phyloP scores from a whole-genome alignment of 64 coral and sea anemone genomes.

The Orbicella faveolata region DNA sequence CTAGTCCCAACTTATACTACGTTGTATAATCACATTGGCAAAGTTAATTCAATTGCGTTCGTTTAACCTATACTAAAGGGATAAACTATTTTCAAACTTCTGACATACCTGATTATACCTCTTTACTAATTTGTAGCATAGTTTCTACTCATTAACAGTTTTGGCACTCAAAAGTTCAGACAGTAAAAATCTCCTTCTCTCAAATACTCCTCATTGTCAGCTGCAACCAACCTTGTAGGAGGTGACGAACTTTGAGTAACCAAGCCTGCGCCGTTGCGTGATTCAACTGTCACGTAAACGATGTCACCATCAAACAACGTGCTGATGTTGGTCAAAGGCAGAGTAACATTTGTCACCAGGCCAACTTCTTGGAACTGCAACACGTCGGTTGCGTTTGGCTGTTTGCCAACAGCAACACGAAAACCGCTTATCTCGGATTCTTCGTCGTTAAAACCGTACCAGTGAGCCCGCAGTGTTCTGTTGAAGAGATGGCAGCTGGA shows the following conservation, averaged over 20 bases:
- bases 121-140: no score
- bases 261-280: slow-evolving; percentile 55
- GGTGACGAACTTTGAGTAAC: slow-evolving; percentile 48
- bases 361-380: slow-evolving; percentile 49
- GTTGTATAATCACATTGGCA: no score
- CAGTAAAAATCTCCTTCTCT: slow-evolving; percentile 58
- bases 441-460: slow-evolving; percentile 64
- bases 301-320: slow-evolving; percentile 30
- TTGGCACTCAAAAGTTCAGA: slow-evolving; percentile 41
- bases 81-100: no score
- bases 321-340: slow-evolving; percentile 22
- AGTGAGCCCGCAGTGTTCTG: slow-evolving; percentile 58
- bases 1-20: no score
- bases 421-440: slow-evolving; percentile 64
- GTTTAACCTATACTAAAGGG: no score
- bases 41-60: no score
- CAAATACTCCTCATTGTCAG: slow-evolving; percentile 16
- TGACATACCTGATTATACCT: no score
- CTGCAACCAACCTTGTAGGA: slow-evolving; percentile 63
- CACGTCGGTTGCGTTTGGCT: slow-evolving; percentile 47
- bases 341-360: slow-evolving; percentile 43
- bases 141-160: no score
- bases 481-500: slow-evolving; percentile 63
- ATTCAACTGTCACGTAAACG: slow-evolving; percentile 58
- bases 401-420: slow-evolving; percentile 49